These are phyloP conservation scores for Napeogenes inachia DNA, from an alignment of 2,888 invertebrate genomes.

Conservation along the genomic window DNA sequence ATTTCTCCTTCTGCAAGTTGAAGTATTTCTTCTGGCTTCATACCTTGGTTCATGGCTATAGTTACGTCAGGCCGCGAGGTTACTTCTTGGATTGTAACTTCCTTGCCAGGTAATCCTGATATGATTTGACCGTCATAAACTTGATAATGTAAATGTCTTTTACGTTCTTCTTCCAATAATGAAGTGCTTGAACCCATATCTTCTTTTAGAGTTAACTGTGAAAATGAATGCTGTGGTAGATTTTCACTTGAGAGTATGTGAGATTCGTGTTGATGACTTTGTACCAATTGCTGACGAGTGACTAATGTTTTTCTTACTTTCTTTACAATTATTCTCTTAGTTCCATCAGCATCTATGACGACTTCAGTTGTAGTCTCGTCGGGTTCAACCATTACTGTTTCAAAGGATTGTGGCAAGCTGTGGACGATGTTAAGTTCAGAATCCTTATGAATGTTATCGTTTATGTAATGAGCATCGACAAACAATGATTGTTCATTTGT, in stretches of 20 bases:
- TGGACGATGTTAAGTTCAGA: constrained; percentile 85
- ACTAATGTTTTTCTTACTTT: constrained; percentile 83
- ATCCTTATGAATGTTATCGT: constrained; percentile 71
- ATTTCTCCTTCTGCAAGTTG: constrained; percentile 60
- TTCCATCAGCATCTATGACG: constrained; percentile 88
- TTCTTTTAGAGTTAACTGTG: constrained; percentile 82
- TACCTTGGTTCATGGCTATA: constrained; percentile 75
- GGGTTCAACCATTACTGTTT: constrained; percentile 88
- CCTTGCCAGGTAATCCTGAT: constrained; percentile 80
- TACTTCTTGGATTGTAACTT: constrained; percentile 81
- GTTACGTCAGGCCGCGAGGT: constrained; percentile 79
- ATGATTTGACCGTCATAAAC: constrained; percentile 81
- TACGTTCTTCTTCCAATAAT: constrained; percentile 78
- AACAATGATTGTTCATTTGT: constrained; percentile 79
- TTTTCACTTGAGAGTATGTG: constrained; percentile 75
- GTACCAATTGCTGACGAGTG: constrained; percentile 80
- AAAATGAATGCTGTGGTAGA: constrained; percentile 80
- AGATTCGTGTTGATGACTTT: constrained; percentile 78
- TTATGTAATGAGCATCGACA: constrained; percentile 85
- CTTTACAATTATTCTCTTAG: constrained; percentile 86
- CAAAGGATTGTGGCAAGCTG: constrained; percentile 85
- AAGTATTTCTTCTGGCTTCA: constrained; percentile 71
- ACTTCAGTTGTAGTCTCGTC: constrained; percentile 90
- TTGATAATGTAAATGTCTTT: constrained; percentile 79
- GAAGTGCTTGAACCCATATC: constrained; percentile 79